Base-by-base conservation (phyloP, 2,888 invertebrate genomes). In the Camponotus fellah region DNA sequence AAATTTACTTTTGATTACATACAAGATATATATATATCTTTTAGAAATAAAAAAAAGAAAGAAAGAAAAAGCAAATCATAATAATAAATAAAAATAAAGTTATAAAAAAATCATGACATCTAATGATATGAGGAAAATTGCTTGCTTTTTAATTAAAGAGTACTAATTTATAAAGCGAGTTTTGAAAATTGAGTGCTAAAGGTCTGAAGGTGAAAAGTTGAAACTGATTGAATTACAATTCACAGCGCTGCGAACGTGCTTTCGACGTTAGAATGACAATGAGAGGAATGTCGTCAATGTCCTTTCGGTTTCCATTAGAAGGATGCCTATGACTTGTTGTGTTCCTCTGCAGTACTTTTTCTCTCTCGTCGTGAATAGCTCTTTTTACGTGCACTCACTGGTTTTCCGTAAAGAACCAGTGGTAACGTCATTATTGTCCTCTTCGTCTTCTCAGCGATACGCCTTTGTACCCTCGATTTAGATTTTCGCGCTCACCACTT, bases 231-330 rank as follows among this genome's bases (percentile, higher is more conserved):
- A 80, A 72, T 80, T 80, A 80, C 60, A 49, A 72, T 79, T 71
- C 72, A 60, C 10, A 60, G 71, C 60, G 60, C 34, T n/a, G 46
- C 46, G 40, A 56, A 56, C 76, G 40, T 80, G 37, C 26, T n/a
- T 49, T 72, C 79, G 37, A 62, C 46, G 37, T 37, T 72, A 62
- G 79, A 62, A 71, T 62, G 72, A 79, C 21, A 60, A 80, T 60
- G 72, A 80, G 46, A 80, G 60, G 72, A 80, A 80, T 72, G 79
- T 60, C 79, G 72, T 60, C 17, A 21, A 26, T 72, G 37, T n/a
- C 46, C 79, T 80, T 72, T 80, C 37, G 79, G 71, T 72, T 80
- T 80, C 46, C 79, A 80, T 80, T 80, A 80, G 34, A 46, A 34
- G 60, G 21, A 79, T 77, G 71, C 34, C 46, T 37, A 37, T 21